Percentiles rank a stretch among this genome's conserved stretches.
Evolutionary conservation across 30 jellyfish, hydroid and myxozoan species (phyloP).

Genomic region (Aurelia aurita complex sp. Pacific): DNA sequence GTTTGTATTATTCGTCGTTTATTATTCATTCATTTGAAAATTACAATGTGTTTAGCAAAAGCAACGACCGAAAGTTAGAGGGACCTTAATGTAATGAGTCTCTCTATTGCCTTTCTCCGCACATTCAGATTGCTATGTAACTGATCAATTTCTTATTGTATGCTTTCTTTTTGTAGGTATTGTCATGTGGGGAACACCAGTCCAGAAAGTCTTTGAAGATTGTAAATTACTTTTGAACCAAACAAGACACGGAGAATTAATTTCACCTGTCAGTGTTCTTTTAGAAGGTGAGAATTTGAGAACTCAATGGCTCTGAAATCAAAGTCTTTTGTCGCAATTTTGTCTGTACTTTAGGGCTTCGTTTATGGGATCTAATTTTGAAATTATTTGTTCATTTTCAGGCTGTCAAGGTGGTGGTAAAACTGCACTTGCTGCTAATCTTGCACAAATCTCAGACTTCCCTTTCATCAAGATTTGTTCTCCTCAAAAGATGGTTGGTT

Average conservation of each 20-base stretch:
- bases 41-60: neutral
- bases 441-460: conserved; percentile 89
- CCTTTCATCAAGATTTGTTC: conserved; percentile 97
- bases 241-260: conserved; percentile 79
- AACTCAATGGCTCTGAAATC: too few relatives aligned
- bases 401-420: conserved; percentile 93
- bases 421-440: conserved; percentile 95
- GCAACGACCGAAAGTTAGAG: too few relatives aligned
- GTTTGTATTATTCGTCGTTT: conserved; percentile 14
- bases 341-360: neutral
- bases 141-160: too few relatives aligned
- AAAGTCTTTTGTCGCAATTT: neutral
- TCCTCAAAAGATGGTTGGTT: conserved; percentile 98
- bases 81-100: too few relatives aligned
- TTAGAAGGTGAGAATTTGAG: conserved; percentile 64
- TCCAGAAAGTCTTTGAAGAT: conserved; percentile 71
- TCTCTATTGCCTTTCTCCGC: too few relatives aligned
- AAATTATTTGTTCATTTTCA: conserved; percentile 1
- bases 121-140: too few relatives aligned
- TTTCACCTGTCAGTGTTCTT: conserved; percentile 98
- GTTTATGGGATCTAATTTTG: neutral
- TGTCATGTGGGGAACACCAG: conserved; percentile 79
- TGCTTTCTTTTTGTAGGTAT: conserved; percentile 35
- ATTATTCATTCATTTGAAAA: neutral
- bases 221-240: conserved; percentile 84